Base-by-base conservation (phyloP, 2,113 vertebrate genomes). In the Oceanites oceanicus region DNA sequence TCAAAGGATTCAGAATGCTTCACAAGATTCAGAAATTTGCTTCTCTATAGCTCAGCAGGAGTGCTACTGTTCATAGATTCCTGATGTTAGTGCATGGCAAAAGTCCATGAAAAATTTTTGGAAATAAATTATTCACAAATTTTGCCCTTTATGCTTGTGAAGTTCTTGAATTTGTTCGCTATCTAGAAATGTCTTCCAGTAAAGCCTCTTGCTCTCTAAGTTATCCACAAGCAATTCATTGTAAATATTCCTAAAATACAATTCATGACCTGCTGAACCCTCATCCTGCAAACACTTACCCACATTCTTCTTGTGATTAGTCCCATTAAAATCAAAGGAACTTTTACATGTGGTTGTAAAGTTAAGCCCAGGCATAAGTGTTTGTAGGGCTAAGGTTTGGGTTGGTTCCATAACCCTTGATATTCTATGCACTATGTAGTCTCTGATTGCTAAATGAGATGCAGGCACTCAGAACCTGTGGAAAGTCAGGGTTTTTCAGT, bases 251-350 rank as follows among this genome's bases (percentile, higher is more conserved):
- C 66, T 88, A 38, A 91, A 92, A 47, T 72, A 66, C 58, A 90
- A 50, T 88, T 75, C 49, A 50, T 88, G 93, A 88, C 77, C 84
- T 73, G 18, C 34, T 82, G 81, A 95, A 91, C 87, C 58, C 30
- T 86, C 27, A 93, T 90, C 62, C 74, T 93, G 66, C 58, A 66
- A 90, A 82, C 62, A 53, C 56, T 94, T 92, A 94, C 47, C 36
- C 36, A 1, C 84, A 92, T 97, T 96, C 88, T 95, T 94, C 71
- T 44, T 92, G 88, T 90, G 71, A 93, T 88, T 88, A 92, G 49
- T 63, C 66, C 71, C 73, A 42, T 93, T 96, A 94, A 96, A 95
- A 90, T 94, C 81, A 92, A 93, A 93, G 71, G 26, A 73, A 53
- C 27, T 42, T 95, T 86, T 83, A 76, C 78, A 83, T 77, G 50